Conservation (phyloP, 2,888 invertebrate species). For the Eucera pruinosa region DNA sequence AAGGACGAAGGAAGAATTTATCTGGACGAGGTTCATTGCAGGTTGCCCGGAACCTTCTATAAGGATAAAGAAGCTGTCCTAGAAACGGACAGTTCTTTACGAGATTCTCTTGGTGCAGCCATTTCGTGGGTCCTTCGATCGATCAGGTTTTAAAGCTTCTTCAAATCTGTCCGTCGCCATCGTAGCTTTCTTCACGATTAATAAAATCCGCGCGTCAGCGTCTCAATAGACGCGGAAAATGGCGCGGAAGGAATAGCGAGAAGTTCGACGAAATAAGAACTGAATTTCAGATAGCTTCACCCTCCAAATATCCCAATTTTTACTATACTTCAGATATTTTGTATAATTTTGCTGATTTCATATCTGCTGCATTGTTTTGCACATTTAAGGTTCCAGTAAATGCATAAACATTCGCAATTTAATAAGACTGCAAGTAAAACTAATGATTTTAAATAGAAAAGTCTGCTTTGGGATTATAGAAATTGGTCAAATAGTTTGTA, state of each 20-base stretch:
- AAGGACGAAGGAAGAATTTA: slow-evolving; percentile 66
- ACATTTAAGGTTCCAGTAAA: too few species aligned
- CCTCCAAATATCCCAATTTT: too few species aligned
- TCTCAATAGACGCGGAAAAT: not conserved
- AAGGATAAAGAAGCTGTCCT: slow-evolving; percentile 67
- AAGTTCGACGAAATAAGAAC: too few species aligned
- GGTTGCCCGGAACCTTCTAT: slow-evolving; percentile 46
- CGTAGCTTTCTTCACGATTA: not conserved
- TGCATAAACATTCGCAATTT: too few species aligned
- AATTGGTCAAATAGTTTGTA: too few species aligned
- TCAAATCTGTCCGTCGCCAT: slow-evolving; percentile 24
- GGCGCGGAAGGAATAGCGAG: not conserved
- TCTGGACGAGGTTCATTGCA: slow-evolving; percentile 57
- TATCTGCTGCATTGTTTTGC: too few species aligned
- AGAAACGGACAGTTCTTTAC: slow-evolving; percentile 68
- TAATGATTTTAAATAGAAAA: too few species aligned
- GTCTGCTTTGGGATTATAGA: too few species aligned
- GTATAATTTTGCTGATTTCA: too few species aligned
- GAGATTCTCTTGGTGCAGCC: slow-evolving; percentile 45
- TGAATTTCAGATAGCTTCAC: too few species aligned
- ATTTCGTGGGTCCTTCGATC: slow-evolving; percentile 40
- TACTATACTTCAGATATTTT: too few species aligned
- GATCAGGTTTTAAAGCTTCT: slow-evolving; percentile 55
- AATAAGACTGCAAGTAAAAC: too few species aligned
- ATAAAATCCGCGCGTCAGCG: not conserved